Evolutionary conservation across 2,888 invertebrate genomes (phyloP).

Genomic region (Cenopis cana): DNA sequence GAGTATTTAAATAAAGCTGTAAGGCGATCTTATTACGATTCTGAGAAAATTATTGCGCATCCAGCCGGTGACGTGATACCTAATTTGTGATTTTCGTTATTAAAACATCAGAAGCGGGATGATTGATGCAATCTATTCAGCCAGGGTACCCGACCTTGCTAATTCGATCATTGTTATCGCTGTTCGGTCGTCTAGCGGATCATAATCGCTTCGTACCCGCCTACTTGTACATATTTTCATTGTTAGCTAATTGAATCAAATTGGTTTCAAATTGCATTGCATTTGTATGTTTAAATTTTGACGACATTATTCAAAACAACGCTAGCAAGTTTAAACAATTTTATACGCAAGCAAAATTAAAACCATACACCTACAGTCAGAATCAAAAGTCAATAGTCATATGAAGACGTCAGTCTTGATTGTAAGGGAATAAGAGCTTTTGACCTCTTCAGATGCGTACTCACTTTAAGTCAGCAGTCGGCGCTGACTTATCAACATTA

Average conservation of each 20-base stretch:
- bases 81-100: constrained; percentile 56
- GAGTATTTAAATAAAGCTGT: constrained; percentile 32
- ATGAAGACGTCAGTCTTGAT: too few species aligned
- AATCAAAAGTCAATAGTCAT: too few species aligned
- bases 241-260: constrained; percentile 26
- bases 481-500: too few species aligned
- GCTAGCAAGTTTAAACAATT: too few species aligned
- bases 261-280: constrained; percentile 20
- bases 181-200: constrained; percentile 56
- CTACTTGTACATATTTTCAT: constrained; percentile 27
- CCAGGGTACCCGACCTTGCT: constrained; percentile 55
- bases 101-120: constrained; percentile 57
- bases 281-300: constrained; percentile 21
- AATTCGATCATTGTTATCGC: constrained; percentile 61
- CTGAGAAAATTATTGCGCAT: constrained; percentile 41
- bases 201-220: constrained; percentile 52
- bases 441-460: too few species aligned
- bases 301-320: constrained; percentile 10
- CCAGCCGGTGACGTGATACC: constrained; percentile 50
- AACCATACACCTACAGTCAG: too few species aligned
- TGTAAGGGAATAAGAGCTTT: too few species aligned
- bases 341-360: not conserved
- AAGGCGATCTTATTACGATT: constrained; percentile 33
- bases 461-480: too few species aligned
- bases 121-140: constrained; percentile 59